Percentiles rank a stretch among this genome's conserved stretches.
phyloP scores from a whole-genome alignment of 2,113 vertebrate species.

The Electrona antarctica region DNA sequence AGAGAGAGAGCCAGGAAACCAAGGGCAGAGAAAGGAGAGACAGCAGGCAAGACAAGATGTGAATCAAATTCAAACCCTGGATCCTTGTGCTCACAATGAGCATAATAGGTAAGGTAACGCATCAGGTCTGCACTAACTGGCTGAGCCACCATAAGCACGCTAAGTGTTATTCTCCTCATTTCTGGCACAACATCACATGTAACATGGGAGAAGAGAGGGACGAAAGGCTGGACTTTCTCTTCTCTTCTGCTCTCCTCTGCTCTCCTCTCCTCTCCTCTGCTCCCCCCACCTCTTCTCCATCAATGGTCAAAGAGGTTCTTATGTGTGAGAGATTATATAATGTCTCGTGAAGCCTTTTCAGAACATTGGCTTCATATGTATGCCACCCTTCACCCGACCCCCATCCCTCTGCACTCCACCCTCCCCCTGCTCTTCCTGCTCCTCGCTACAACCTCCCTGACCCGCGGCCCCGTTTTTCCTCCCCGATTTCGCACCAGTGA shows the following conservation, averaged over 20 bases:
- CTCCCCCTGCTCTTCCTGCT: background rate
- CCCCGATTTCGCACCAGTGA: background rate
- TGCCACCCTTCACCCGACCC: conserved; percentile 32
- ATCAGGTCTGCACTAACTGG: background rate
- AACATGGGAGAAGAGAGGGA: no score
- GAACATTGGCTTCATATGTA: conserved; percentile 55
- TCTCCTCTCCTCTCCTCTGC: conserved; percentile 19
- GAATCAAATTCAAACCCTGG: no score
- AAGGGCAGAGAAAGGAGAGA: no score
- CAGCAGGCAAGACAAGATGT: background rate
- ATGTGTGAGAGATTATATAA: conserved; percentile 73
- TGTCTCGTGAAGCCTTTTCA: conserved; percentile 47
- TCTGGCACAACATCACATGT: background rate
- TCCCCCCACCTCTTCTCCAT: conserved; percentile 25
- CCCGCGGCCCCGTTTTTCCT: conserved; percentile 17
- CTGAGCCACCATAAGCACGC: no score
- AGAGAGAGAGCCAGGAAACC: background rate
- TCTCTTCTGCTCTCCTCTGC: conserved; percentile 5
- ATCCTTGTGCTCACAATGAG: no score
- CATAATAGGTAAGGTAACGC: background rate
- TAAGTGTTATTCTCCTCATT: background rate
- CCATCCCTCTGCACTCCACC: background rate
- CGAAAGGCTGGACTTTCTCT: background rate
- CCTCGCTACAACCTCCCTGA: conserved; percentile 12
- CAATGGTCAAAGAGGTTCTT: conserved; percentile 74